A percentile compares a stretch with the other conserved stretches of the same genome.
These are phyloP conservation scores for Rhynchophorus ferrugineus DNA, from an alignment of 1,140 invertebrate species.

Conservation along the genomic window DNA sequence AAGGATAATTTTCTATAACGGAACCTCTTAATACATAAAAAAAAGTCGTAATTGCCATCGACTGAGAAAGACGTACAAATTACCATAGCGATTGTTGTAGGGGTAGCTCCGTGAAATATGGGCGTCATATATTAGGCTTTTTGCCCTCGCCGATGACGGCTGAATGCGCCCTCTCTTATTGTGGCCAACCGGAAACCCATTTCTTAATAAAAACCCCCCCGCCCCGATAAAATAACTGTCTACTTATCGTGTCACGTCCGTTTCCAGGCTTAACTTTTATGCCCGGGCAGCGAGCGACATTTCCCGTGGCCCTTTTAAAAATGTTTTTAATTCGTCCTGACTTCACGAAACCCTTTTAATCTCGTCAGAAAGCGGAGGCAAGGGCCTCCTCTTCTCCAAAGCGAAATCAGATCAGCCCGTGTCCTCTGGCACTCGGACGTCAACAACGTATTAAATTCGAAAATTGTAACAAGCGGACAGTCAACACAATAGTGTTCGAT, in stretches of 20 bases:
- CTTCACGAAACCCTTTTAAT: slow-evolving; percentile 12
- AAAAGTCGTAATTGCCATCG: no score
- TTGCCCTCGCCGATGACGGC: slow-evolving; percentile 19
- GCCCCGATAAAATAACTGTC: slow-evolving; percentile 24
- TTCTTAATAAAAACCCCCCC: slow-evolving; percentile 19
- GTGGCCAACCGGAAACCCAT: slow-evolving; percentile 24
- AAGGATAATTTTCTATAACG: no score
- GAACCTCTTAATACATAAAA: no score
- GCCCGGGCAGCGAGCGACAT: not conserved
- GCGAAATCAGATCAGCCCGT: no score
- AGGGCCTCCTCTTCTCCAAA: no score
- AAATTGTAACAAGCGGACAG: no score
- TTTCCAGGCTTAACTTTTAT: slow-evolving; percentile 19
- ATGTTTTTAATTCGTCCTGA: slow-evolving; percentile 11
- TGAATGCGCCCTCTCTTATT: slow-evolving; percentile 24
- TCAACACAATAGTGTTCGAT: no score
- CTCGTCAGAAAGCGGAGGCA: not conserved
- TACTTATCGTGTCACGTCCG: slow-evolving; percentile 23
- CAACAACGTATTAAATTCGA: no score
- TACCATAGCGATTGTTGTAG: slow-evolving; percentile 18
- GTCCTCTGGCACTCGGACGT: no score
- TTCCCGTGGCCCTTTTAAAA: slow-evolving; percentile 14
- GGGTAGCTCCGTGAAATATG: slow-evolving; percentile 20
- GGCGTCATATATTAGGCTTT: slow-evolving; percentile 21
- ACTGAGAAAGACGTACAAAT: slow-evolving; percentile 21